phyloP scores from a whole-genome alignment of 2,888 invertebrate species.

The Mimumesa dahlbomi region DNA sequence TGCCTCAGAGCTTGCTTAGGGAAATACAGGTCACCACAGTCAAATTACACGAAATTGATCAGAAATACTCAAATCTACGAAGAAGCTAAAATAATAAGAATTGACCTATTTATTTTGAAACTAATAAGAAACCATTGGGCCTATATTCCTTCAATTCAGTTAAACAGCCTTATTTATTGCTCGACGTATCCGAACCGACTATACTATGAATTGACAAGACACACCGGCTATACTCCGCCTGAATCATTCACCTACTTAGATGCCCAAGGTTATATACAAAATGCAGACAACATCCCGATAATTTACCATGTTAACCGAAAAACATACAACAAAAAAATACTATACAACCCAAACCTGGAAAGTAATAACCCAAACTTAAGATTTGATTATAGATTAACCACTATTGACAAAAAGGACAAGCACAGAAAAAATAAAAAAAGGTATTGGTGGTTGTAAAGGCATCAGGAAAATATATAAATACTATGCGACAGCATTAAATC shows the following conservation, averaged over 20 bases:
- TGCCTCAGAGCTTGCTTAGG: constrained; percentile 41
- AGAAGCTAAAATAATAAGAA: constrained; percentile 22
- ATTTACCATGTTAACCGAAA: background rate
- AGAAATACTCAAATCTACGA: constrained; percentile 29
- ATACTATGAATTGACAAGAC: background rate
- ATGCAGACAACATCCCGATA: background rate
- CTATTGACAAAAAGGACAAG: background rate
- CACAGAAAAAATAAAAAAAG: background rate
- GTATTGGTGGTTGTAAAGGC: background rate
- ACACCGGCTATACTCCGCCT: background rate
- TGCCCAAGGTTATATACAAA: background rate
- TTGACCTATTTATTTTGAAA: constrained; percentile 26
- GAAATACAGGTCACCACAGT: constrained; percentile 14
- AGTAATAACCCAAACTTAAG: too few species aligned
- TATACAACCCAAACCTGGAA: background rate
- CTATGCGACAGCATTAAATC: too few species aligned
- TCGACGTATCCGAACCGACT: background rate
- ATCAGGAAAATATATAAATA: too few species aligned
- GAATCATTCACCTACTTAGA: background rate
- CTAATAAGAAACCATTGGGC: constrained; percentile 6
- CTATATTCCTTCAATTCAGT: background rate
- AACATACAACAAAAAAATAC: background rate
- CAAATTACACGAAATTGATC: constrained; percentile 16
- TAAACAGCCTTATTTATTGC: background rate
- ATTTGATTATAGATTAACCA: background rate